These are phyloP conservation scores for Camponotus floridanus DNA, from an alignment of 1,140 invertebrate species.

Conservation along the genomic window DNA sequence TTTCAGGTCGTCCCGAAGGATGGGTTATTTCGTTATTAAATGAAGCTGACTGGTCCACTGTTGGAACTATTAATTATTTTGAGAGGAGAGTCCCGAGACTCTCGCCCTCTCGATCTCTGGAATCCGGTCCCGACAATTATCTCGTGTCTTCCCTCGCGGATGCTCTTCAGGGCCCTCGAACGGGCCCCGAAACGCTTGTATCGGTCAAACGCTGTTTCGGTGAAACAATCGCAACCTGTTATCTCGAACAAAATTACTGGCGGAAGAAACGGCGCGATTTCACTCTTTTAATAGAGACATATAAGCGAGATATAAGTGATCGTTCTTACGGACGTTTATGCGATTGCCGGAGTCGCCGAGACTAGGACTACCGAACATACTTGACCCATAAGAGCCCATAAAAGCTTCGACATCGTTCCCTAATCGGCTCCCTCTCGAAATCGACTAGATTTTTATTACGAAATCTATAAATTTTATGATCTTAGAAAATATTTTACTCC, in stretches of 20 bases:
- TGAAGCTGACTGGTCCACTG: constrained; percentile 31
- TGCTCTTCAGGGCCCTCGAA: not conserved
- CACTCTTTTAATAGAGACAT: constrained; percentile 48
- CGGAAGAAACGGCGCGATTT: constrained; percentile 25
- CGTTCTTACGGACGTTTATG: constrained; percentile 17
- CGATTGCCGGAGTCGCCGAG: constrained; percentile 1
- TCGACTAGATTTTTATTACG: not conserved
- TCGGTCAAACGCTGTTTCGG: not conserved
- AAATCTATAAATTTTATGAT: not conserved
- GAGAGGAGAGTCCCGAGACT: constrained; percentile 62
- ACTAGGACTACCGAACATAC: not conserved
- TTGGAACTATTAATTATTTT: constrained; percentile 84
- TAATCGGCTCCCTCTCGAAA: not conserved
- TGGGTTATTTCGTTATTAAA: constrained; percentile 15
- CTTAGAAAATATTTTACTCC: not conserved
- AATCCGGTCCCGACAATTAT: constrained; percentile 84
- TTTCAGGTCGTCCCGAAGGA: not conserved
- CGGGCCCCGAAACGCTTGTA: not conserved
- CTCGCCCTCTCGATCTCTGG: constrained; percentile 68
- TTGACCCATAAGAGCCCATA: not conserved
- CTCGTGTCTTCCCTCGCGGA: not conserved
- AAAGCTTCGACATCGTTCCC: not conserved
- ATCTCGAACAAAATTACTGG: constrained; percentile 4
- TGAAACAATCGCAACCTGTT: constrained; percentile 38
- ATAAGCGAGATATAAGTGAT: not conserved